A percentile compares a stretch with the other conserved stretches of the same genome.
phyloP scores from a whole-genome alignment of 2,888 invertebrate genomes.

The Scrobipalpa atriplicella region DNA sequence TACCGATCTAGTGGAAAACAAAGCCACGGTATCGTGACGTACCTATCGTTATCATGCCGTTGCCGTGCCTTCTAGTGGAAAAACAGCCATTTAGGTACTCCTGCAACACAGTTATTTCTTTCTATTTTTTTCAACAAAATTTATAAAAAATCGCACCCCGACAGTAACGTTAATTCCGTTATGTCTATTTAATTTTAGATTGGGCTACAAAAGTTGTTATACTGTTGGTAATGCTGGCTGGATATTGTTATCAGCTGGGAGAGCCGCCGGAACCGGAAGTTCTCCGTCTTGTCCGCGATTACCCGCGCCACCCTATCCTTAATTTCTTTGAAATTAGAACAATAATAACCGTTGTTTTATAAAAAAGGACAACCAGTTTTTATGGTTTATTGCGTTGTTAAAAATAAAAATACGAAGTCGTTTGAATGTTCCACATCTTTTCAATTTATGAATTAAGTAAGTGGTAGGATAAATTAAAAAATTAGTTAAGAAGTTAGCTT shows the following conservation, averaged over 20 bases:
- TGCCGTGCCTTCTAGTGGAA: no score
- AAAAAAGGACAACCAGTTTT: conserved; percentile 13
- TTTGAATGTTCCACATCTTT: neutral
- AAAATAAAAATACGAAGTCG: neutral
- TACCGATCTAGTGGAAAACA: no score
- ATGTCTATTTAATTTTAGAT: conserved; percentile 9
- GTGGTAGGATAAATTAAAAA: no score
- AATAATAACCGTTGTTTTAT: conserved; percentile 23
- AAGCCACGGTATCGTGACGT: no score
- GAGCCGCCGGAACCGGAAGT: conserved; percentile 39
- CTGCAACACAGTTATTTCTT: no score
- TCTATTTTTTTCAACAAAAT: no score
- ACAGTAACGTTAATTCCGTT: neutral
- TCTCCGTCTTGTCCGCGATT: conserved; percentile 39
- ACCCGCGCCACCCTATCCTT: conserved; percentile 30
- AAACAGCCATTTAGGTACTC: no score
- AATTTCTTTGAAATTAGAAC: conserved; percentile 34
- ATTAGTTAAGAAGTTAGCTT: no score
- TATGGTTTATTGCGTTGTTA: neutral
- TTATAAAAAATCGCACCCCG: no score
- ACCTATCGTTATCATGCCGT: no score
- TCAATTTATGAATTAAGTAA: no score
- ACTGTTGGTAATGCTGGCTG: no score
- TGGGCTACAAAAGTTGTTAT: neutral
- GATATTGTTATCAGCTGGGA: conserved; percentile 35